Conservation (phyloP, 2,113 vertebrate species). For the Australoheros scitulus region DNA sequence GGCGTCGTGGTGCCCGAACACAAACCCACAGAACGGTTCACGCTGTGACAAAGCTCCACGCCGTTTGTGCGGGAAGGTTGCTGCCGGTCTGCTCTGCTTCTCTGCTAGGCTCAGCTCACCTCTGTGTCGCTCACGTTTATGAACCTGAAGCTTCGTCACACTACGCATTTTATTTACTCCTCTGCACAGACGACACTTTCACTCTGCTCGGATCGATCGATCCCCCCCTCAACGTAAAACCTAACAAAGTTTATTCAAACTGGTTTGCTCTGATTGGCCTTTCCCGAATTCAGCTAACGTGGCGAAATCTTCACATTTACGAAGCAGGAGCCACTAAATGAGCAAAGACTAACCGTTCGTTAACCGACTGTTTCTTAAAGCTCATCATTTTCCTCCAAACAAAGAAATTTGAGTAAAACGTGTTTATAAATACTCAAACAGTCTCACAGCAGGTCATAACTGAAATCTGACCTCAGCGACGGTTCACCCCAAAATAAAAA, state of each 20-base stretch:
- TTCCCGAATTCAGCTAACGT: neutral
- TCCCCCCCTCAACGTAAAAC: too few relatives aligned
- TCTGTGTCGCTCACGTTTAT: neutral
- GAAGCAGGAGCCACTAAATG: neutral
- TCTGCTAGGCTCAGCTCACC: conserved; percentile 11
- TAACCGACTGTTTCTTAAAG: neutral
- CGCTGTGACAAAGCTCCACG: too few relatives aligned
- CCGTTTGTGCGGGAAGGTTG: neutral
- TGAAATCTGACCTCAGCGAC: neutral
- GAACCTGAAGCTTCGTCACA: neutral
- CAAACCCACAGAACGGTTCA: neutral
- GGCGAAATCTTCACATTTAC: neutral
- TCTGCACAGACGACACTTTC: neutral
- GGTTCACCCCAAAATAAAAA: neutral
- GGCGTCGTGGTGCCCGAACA: neutral
- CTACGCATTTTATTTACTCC: neutral
- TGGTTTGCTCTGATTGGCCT: neutral
- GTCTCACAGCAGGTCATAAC: neutral
- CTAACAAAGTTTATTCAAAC: neutral
- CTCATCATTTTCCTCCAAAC: neutral
- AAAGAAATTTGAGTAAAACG: neutral
- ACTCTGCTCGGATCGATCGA: neutral
- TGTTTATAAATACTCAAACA: neutral
- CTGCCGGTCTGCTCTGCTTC: neutral
- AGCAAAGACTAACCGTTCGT: neutral